Base-by-base conservation (phyloP, 2,113 vertebrate species). In the Nycticebus coucang region DNA sequence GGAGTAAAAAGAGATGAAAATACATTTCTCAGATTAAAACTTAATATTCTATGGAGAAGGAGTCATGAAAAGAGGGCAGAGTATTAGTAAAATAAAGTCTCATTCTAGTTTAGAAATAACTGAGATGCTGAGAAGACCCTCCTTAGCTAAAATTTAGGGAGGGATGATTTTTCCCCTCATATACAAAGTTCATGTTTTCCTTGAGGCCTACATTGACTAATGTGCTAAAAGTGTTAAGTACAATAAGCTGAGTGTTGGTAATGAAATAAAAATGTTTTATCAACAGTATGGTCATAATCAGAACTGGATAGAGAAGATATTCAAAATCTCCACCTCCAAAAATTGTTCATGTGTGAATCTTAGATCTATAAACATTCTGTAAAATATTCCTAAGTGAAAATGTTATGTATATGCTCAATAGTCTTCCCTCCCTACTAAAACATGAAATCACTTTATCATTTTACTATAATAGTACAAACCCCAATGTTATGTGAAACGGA, bases 71-170 rank as follows among this genome's bases (percentile, higher is more conserved):
- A 60, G 5, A 24, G 19, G 62, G 3, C 4, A 78, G 18, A 82
- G 37, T 82, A 86, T 91, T 50, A 53, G 13, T 89, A 82, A 95
- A 59, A 79, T 83, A 96, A 80, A 24, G 53, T 90, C 30, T 78
- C 6, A 74, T 13, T 94, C 10, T 50, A 18, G 77, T 6, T 60
- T 88, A 60, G 4, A 18, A 85, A 15, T 45, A 28, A 66, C 7
- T 74, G 26, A 88, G 5, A 57, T 72, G 37, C 35, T 55, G 21
- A 66, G 18, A 91, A 88, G 14, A 86, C 2, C 5, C 41, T 33
- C 2, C 24, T 75, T 85, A 41, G 41, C 55, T 85, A 19, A 22
- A 82, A 10, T 85, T 68, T 85, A 3, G 24, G 13, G 17, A 89
- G 8, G 1, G 17, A 66, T 24, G 45, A 50, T 69, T 62, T 74